phyloP scores from a whole-genome alignment of 2,888 invertebrate genomes.

The Chloroclysta siterata region DNA sequence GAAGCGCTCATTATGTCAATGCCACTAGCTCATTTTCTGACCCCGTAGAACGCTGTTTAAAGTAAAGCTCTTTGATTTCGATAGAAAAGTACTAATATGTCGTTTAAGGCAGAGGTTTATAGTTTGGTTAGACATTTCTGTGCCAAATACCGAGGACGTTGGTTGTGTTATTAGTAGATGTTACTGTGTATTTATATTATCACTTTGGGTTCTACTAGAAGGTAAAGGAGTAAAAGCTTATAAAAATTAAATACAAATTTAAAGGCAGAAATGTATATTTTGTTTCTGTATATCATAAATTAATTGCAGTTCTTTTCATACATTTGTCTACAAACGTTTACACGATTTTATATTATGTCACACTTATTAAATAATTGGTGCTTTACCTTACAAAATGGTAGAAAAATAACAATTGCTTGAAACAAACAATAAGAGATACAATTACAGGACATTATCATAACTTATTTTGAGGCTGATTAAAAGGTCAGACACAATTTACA shows the following conservation, averaged over 20 bases:
- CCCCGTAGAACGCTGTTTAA: no score
- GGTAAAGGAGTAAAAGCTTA: neutral
- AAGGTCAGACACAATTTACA: slow-evolving; percentile 38
- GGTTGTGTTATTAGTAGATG: no score
- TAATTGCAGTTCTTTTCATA: slow-evolving; percentile 79
- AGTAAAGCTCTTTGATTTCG: no score
- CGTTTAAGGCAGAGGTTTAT: no score
- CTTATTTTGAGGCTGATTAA: slow-evolving; percentile 52
- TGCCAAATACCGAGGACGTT: no score
- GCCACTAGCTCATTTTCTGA: no score
- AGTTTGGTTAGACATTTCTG: no score
- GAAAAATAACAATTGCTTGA: slow-evolving; percentile 64
- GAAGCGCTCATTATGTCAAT: no score
- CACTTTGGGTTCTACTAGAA: no score
- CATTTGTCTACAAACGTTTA: slow-evolving; percentile 71
- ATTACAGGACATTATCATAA: slow-evolving; percentile 44
- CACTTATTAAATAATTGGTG: slow-evolving; percentile 73
- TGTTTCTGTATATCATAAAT: slow-evolving; percentile 72
- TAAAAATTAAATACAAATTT: slow-evolving; percentile 54
- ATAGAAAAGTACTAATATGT: no score
- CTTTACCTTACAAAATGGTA: slow-evolving; percentile 66
- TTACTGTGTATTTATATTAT: no score
- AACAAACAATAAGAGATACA: slow-evolving; percentile 47
- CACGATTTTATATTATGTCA: slow-evolving; percentile 77
- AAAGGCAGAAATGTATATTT: slow-evolving; percentile 79